Evolutionary conservation across 2,113 vertebrate species (phyloP).

Genomic region (Platichthys stellatus): DNA sequence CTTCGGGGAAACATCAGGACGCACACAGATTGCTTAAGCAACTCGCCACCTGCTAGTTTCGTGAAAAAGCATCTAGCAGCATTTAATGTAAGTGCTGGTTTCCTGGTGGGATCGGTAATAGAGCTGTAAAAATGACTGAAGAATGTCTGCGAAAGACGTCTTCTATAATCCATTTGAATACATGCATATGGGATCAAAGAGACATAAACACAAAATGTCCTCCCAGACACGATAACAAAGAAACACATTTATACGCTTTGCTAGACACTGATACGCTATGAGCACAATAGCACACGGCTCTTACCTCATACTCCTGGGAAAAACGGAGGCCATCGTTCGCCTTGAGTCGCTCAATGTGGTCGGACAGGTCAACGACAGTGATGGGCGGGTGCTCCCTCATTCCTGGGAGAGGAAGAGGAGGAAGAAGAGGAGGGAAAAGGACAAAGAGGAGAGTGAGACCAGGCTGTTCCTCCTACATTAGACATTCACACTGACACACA

Average conservation of each 20-base stretch:
- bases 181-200: constrained; percentile 59
- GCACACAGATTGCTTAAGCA: constrained; percentile 65
- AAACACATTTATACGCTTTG: constrained; percentile 23
- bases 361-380: constrained; percentile 86
- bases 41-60: constrained; percentile 70
- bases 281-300: constrained; percentile 16
- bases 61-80: constrained; percentile 58
- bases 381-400: constrained; percentile 93
- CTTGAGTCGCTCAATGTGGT: constrained; percentile 94
- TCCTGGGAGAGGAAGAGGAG: constrained; percentile 75
- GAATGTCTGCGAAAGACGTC: constrained; percentile 41
- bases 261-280: constrained; percentile 5
- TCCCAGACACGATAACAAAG: constrained; percentile 35
- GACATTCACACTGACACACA: constrained; percentile 26
- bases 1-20: constrained; percentile 62
- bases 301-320: constrained; percentile 97
- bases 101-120: constrained; percentile 71
- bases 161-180: constrained; percentile 63
- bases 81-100: constrained; percentile 68
- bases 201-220: constrained; percentile 32
- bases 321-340: constrained; percentile 95
- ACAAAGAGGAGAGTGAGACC: constrained; percentile 33
- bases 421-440: not conserved
- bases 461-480: constrained; percentile 8
- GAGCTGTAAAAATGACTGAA: constrained; percentile 68